phyloP scores from a whole-genome alignment of 2,113 vertebrate genomes.

The Plecotus auritus region DNA sequence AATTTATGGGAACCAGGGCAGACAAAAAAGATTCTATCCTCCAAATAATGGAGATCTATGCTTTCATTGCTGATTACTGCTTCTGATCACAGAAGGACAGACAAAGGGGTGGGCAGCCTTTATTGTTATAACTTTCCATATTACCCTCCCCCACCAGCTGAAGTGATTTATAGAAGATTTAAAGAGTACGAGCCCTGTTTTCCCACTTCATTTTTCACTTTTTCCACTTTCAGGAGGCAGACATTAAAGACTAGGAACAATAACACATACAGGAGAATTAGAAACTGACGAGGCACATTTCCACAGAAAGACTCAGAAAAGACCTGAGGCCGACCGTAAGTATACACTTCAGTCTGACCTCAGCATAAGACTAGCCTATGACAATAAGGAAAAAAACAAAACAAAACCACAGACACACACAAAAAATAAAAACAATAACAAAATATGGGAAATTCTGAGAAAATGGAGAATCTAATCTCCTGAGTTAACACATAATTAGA shows the following conservation, averaged over 20 bases:
- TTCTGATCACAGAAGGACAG: background rate
- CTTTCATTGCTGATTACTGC: background rate
- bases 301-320: background rate
- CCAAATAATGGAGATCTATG: background rate
- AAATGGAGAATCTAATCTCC: background rate
- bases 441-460: background rate
- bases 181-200: background rate
- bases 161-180: background rate
- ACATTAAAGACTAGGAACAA: background rate
- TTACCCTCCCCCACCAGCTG: background rate
- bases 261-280: background rate
- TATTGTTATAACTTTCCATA: background rate
- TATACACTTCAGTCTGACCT: background rate
- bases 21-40: background rate
- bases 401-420: background rate
- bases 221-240: background rate
- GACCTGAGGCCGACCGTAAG: background rate
- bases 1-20: background rate
- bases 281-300: background rate
- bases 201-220: background rate
- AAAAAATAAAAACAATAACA: background rate
- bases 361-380: background rate
- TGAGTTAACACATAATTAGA: background rate
- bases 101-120: background rate
- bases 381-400: background rate